Base-by-base conservation (phyloP, 2,797 vertebrate species). In the Sardinella longiceps region DNA sequence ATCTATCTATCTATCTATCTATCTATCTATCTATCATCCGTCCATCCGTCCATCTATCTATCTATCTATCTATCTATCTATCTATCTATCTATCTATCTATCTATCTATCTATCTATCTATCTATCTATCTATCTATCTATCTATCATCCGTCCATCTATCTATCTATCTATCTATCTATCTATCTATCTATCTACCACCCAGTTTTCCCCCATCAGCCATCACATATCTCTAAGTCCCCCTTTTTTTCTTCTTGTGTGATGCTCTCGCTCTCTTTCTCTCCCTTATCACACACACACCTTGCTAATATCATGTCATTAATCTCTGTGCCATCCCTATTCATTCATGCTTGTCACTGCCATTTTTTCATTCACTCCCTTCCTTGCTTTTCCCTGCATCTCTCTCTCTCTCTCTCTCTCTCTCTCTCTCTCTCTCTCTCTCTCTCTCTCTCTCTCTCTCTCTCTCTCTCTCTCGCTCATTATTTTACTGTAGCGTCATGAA, bases 1-100 rank as follows among this genome's bases (percentile, higher is more conserved):
- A 50, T 50, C 48, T 50, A 15, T 80, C 30, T 33, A 15, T 70
- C 87, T 81, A 60, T 37, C 63, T 56, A 11, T 48, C 80, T 46
- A 50, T 50, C 48, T 50, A 50, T 50, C 48, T 50, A 50, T 50
- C 48, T 50, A 50, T 50, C 48, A 15, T 80, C 30, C 30, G 14
- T 70, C 87, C 80, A 60, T 37, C 63, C 50, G 7, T 48, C 80
- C 39, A 70, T 30, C 60, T 63, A 63, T 33, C 63, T 33, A 30
- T 70, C 11, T 33, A 66, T 66, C 58, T 30, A 28, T 63, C 60
- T 63, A 63, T 63, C 56, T 60, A 60, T 60, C 56, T 60, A 60
- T 60, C 56, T 60, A 60, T 60, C 60, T 63, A 63, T 63, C 60
- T 30, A 28, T 63, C 60, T 63, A 63, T 63, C 60, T 63, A 63